Conservation (phyloP, 2,113 vertebrate genomes). For the Emberiza fucata region DNA sequence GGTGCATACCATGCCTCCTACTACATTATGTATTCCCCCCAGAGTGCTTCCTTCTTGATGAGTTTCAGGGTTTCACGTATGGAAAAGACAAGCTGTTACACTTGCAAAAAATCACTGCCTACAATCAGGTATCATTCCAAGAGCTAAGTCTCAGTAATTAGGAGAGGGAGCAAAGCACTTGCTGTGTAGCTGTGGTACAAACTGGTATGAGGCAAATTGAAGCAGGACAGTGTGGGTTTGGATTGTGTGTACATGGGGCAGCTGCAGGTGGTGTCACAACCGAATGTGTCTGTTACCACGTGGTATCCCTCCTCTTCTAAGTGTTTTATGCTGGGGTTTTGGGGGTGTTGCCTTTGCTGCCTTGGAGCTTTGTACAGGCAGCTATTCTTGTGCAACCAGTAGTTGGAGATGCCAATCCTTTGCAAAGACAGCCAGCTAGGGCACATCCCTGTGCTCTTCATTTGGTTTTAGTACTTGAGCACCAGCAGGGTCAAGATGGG, state of each 20-base stretch:
- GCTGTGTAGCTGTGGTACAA: background rate
- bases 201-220: background rate
- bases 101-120: constrained; percentile 20
- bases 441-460: fast-evolving
- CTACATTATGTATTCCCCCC: background rate
- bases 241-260: background rate
- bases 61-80: constrained; percentile 26
- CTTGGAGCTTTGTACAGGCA: background rate
- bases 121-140: background rate
- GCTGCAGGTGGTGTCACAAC: background rate
- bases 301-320: background rate
- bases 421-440: background rate
- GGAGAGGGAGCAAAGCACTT: background rate
- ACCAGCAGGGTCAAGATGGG: background rate
- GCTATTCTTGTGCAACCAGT: background rate
- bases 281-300: background rate
- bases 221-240: background rate
- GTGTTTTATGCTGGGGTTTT: background rate
- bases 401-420: background rate
- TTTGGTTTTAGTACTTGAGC: background rate
- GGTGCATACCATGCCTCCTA: background rate
- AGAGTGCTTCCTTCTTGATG: background rate
- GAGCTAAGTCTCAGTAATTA: background rate
- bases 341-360: background rate
- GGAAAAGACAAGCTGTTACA: constrained; percentile 32